These are phyloP conservation scores for Nomada flava DNA, from an alignment of 2,888 invertebrate genomes.

Conservation along the genomic window DNA sequence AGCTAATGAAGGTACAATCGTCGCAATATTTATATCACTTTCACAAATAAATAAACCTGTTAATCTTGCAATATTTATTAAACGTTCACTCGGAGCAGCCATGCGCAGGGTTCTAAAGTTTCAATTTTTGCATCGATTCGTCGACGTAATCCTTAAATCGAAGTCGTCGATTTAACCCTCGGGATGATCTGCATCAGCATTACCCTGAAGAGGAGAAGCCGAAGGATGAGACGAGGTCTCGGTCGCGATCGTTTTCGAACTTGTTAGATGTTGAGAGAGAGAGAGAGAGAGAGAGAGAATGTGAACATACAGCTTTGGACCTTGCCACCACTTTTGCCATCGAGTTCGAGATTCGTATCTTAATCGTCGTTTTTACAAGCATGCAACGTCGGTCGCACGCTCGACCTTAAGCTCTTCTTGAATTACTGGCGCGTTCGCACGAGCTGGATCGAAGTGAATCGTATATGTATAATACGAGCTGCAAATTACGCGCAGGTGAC, in stretches of 20 bases:
- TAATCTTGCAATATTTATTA: background rate
- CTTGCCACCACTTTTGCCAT: constrained; percentile 63
- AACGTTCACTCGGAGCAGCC: background rate
- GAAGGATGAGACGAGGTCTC: constrained; percentile 64
- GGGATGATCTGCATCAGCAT: constrained; percentile 37
- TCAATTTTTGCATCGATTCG: no score
- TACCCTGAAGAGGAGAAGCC: constrained; percentile 17
- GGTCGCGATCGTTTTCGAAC: constrained; percentile 67
- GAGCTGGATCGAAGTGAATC: constrained; percentile 18
- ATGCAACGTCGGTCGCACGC: constrained; percentile 70
- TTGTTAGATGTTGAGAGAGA: constrained; percentile 25
- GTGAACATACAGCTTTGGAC: constrained; percentile 63
- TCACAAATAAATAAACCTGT: no score
- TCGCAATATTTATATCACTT: no score
- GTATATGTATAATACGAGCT: constrained; percentile 4
- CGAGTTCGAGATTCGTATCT: constrained; percentile 74
- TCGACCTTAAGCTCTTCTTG: constrained; percentile 58
- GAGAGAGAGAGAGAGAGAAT: background rate
- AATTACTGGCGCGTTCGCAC: constrained; percentile 11
- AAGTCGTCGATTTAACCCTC: constrained; percentile 32
- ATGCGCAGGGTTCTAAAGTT: no score
- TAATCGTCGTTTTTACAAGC: constrained; percentile 76
- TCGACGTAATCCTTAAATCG: background rate
- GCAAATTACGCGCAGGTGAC: constrained; percentile 18
- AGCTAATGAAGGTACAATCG: no score